Conservation (phyloP, 2,113 vertebrate genomes). For the Grus americana region DNA sequence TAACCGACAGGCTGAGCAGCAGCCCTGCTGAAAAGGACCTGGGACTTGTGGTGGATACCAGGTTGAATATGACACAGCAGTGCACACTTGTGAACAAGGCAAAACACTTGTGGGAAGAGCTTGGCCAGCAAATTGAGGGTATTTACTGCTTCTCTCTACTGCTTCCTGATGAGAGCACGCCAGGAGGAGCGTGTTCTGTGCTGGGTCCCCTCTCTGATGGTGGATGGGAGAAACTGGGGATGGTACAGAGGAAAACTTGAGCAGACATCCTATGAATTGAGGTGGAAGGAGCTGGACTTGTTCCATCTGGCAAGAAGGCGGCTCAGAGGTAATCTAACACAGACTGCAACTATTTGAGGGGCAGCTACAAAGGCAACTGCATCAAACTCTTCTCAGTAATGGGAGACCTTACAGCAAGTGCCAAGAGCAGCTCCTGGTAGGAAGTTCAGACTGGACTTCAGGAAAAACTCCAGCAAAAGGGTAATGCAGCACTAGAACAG, state of each 20-base stretch:
- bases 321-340: not conserved
- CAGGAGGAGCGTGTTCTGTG: not conserved
- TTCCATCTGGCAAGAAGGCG: not conserved
- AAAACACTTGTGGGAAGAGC: not conserved
- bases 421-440: not conserved
- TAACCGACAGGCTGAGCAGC: not conserved
- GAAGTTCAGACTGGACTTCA: not conserved
- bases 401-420: not conserved
- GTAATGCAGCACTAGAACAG: not conserved
- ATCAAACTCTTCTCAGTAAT: not conserved
- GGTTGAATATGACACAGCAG: not conserved
- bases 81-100: not conserved
- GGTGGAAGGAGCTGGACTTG: not conserved
- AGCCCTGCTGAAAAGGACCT: not conserved
- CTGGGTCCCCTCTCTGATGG: not conserved
- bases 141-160: not conserved
- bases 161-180: not conserved
- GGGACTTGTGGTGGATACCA: too few relatives aligned
- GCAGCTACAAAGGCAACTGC: not conserved
- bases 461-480: not conserved
- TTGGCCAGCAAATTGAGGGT: not conserved
- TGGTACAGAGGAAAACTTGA: not conserved
- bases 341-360: not conserved
- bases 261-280: not conserved
- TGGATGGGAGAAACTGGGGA: not conserved